Percentiles rank a stretch among this genome's conserved stretches.
Evolutionary conservation across 1,140 invertebrate genomes (phyloP).

Genomic region (Carcinoscorpius rotundicauda): DNA sequence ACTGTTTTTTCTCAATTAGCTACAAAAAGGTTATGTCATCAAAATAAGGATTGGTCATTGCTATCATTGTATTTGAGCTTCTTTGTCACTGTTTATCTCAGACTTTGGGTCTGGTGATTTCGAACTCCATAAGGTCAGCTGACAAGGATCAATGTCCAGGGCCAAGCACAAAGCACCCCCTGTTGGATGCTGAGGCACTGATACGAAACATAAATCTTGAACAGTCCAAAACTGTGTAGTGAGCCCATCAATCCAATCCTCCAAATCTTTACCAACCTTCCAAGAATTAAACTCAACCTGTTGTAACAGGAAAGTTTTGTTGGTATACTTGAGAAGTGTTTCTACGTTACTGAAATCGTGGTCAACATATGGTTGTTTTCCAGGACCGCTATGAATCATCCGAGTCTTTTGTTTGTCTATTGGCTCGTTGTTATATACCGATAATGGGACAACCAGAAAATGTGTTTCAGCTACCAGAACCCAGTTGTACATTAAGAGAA

Average conservation of each 20-base stretch:
- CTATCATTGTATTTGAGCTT: no score
- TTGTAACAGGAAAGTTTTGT: slow-evolving; percentile 14
- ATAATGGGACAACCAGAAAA: slow-evolving; percentile 42
- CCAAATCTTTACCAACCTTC: slow-evolving; percentile 34
- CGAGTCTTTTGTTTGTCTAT: slow-evolving; percentile 23
- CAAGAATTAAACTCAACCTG: not conserved
- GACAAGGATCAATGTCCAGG: slow-evolving; percentile 40
- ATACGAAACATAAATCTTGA: slow-evolving; percentile 33
- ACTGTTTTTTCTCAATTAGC: no score
- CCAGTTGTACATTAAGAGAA: slow-evolving; percentile 55
- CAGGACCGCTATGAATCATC: slow-evolving; percentile 47
- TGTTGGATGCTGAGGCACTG: slow-evolving; percentile 25
- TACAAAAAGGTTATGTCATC: no score
- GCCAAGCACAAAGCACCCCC: slow-evolving; percentile 24
- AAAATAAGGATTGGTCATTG: no score
- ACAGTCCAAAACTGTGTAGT: slow-evolving; percentile 36
- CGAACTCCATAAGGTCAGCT: slow-evolving; percentile 70
- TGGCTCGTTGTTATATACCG: slow-evolving; percentile 15
- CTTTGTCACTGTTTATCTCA: slow-evolving; percentile 3
- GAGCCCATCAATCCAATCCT: slow-evolving; percentile 59
- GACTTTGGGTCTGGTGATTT: slow-evolving; percentile 79
- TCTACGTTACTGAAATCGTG: slow-evolving; percentile 34
- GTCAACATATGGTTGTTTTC: slow-evolving; percentile 39
- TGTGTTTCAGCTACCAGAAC: slow-evolving; percentile 52
- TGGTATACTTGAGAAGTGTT: slow-evolving; percentile 25